Base-by-base conservation (phyloP, 2,888 invertebrate species). In the Drosophila pseudotakahashii region DNA sequence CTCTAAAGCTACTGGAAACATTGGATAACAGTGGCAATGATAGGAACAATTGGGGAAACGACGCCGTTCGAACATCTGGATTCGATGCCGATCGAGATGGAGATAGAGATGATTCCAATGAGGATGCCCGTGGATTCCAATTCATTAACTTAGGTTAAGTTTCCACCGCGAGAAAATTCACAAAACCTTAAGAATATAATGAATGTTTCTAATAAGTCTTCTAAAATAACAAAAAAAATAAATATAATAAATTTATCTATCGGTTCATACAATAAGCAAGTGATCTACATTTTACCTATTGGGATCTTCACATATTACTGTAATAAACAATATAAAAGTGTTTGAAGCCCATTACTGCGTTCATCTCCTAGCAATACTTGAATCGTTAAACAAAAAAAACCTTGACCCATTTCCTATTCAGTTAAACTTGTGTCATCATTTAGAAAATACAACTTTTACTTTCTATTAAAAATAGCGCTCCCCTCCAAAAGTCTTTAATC, bases 361-460 rank as follows among this genome's bases (percentile, higher is more conserved):
- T 39, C 16, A 30, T 37, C n/a, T 37, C 1, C 16, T 7, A 16
- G 5, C 13, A 11, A 10, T 5, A 32, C 19, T 7, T 14, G 34
- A 30, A 14, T 39, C 5, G 14, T 19, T 57, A 23, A 45, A 36
- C 4, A 30, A 48, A 34, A 48, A 34, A 13, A 34, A 23, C 59
- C 59, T 60, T 59, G 59, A 59, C 59, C 59, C 54, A 59, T 59
- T 53, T 59, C 10, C 7, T n/a, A 30, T 32, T 57, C 14, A 23
- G 6, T 41, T 23, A 13, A 32, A 14, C 32, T 23, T 59, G 14
- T 32, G 42, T 16, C 34, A 60, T 26, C 5, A 6, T 13, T 60
- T 36, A 16, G 34, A 42, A 60, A 36, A 57, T 55, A 16, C 19
- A 13, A 61, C 59, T 59, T 59, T 62, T 62, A 60, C 60, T 59